Percentiles rank a stretch among this genome's conserved stretches.
phyloP scores from a whole-genome alignment of 2,888 invertebrate genomes.

The Plebejus melissa region DNA sequence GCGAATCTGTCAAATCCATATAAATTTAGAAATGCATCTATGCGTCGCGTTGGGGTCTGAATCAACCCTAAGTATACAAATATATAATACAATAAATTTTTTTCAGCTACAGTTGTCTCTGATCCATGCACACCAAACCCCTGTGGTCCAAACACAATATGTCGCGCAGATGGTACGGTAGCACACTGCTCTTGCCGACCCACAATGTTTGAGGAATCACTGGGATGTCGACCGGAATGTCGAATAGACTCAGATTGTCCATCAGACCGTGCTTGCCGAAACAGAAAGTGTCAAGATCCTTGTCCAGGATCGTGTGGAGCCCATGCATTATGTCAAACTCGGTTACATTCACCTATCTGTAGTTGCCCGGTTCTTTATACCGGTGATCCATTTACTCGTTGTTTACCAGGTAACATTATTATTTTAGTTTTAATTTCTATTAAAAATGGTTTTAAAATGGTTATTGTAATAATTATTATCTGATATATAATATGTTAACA shows the following conservation, averaged over 20 bases:
- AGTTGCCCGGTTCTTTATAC: slow-evolving; percentile 82
- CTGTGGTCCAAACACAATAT: slow-evolving; percentile 85
- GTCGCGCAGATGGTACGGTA: slow-evolving; percentile 82
- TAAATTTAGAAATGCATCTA: too few species aligned
- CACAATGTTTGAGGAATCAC: slow-evolving; percentile 84
- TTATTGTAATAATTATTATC: not conserved
- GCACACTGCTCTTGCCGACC: slow-evolving; percentile 85
- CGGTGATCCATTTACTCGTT: slow-evolving; percentile 87
- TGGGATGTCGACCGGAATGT: slow-evolving; percentile 88
- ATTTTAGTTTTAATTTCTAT: not conserved
- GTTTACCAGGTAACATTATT: slow-evolving; percentile 76
- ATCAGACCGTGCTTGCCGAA: slow-evolving; percentile 81
- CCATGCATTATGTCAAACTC: slow-evolving; percentile 85
- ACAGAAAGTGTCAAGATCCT: slow-evolving; percentile 83
- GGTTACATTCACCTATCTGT: slow-evolving; percentile 88
- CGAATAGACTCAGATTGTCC: slow-evolving; percentile 83
- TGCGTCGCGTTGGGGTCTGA: too few species aligned
- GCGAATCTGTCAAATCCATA: too few species aligned
- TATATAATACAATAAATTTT: slow-evolving; percentile 30
- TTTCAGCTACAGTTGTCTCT: slow-evolving; percentile 50
- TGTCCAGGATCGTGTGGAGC: slow-evolving; percentile 88
- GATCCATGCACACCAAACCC: slow-evolving; percentile 83
- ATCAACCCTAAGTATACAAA: not conserved
- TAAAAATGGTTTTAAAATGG: not conserved
- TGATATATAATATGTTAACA: slow-evolving; percentile 40